phyloP scores from a whole-genome alignment of 1,140 invertebrate species.

The Orius insidiosus region DNA sequence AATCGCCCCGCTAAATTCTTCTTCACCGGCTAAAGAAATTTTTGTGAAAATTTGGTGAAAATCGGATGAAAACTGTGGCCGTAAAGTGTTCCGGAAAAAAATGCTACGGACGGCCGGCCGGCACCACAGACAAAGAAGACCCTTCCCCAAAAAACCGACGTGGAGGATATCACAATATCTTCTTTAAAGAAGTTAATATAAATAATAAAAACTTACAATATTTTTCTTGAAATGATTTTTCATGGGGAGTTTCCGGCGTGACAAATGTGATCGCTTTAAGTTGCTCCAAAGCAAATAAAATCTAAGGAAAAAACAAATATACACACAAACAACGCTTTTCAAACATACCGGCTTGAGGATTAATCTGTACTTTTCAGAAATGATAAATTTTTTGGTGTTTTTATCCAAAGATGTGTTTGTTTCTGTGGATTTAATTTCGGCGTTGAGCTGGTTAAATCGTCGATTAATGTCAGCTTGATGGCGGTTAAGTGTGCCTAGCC shows the following conservation, averaged over 20 bases:
- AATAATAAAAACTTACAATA: no score
- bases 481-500: slow-evolving; percentile 74
- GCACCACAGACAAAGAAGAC: no score
- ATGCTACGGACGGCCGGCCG: no score
- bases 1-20: no score
- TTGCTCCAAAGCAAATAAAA: slow-evolving; percentile 75
- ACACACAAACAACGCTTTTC: not conserved
- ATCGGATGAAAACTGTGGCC: no score
- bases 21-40: no score
- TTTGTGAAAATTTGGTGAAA: no score
- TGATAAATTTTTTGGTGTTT: slow-evolving; percentile 58
- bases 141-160: no score
- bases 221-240: slow-evolving; percentile 69
- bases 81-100: no score
- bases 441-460: slow-evolving; percentile 55
- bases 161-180: no score
- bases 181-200: no score
- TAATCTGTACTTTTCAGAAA: slow-evolving; percentile 71
- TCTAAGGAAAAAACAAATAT: slow-evolving; percentile 28
- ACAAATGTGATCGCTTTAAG: slow-evolving; percentile 62
- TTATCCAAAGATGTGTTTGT: slow-evolving; percentile 46
- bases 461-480: slow-evolving; percentile 67
- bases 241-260: slow-evolving; percentile 76
- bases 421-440: slow-evolving; percentile 64
- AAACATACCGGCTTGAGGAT: slow-evolving; percentile 59